Base-by-base conservation (phyloP, 2,113 vertebrate genomes). In the Dromiciops gliroides region DNA sequence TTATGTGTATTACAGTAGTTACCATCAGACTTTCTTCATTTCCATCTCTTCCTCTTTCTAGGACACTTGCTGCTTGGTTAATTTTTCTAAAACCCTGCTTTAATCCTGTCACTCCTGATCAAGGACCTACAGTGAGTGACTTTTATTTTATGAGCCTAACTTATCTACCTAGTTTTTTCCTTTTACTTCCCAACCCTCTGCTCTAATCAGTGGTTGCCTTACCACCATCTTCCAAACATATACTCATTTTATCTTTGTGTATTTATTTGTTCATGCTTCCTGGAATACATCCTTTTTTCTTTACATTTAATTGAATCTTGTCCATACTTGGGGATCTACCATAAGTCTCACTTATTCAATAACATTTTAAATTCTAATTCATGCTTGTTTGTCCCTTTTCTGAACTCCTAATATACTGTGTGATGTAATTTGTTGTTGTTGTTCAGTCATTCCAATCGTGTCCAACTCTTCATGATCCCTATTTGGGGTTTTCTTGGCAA, bases 151-250 rank as follows among this genome's bases (percentile, higher is more conserved):
- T 88, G 51, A 92, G 23, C 47, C 37, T 95, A 60, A 92, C 28
- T 89, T 50, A n/a, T n/a, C 48, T 90, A 10, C 31, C 94, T 48
- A 67, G 24, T 92, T 48, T 51, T 92, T 28, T 56, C 19, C 24
- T 83, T 93, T 94, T 50, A 67, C 0, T 83, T 93, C 37, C 49
- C 37, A 89, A 60, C 5, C 91, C 44, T 25, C 94, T 0, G 44
- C 51, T 97, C 60, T 94, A 91, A 49, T 94, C 89, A 75, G 37
- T n/a, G 1, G 50, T 51, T 26, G 93, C 16, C 47, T 93, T 22
- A 50, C 19, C 25, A 50, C 19, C 50, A 12, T 14, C 92, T 53
- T 96, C 90, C 31, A 93, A 0, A 88, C 83, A 51, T 44, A 75
- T n/a, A 19, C 5, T 75, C 16, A 75, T 75, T n/a, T 67, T 75